Base-by-base conservation (phyloP, 2,113 vertebrate genomes). In the Oryzias curvinotus region DNA sequence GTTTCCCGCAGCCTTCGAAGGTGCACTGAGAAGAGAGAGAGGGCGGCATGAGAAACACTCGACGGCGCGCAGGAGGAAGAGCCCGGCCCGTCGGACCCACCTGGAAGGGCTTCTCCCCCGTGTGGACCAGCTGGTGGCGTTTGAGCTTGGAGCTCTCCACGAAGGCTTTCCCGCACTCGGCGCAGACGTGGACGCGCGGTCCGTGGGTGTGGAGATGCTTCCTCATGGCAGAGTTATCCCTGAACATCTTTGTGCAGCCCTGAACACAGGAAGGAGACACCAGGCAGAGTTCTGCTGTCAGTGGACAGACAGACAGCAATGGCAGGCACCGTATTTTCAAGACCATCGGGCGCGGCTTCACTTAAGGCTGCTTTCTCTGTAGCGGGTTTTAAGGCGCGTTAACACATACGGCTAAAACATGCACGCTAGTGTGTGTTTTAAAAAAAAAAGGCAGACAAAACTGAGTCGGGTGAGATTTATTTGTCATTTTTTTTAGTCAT, bases 201-300 rank as follows among this genome's bases (percentile, higher is more conserved):
- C 97, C 96, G 58, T 99, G 97, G 76, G 96, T 99, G 90, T 99
- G 97, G 78, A 99, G 94, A 64, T 99, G 97, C 85, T 99, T 99
- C 86, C 97, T 95, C 97, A 99, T 99, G 81, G 97, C 97, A 17
- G 97, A 99, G 91, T 99, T 99, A 90, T 99, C 97, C 95, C 97
- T 96, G 95, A 99, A 99, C 97, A 98, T 99, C 92, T 99, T 99
- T 74, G 95, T 98, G 91, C 97, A 99, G 88, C 97, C 97, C 97
- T 99, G 77, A 13, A 47, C 18, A 52, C 12, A 36, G 52, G 2
- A 65, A 14, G 3, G 18, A 23, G 45, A 52, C 23, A 14, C n/a
- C 57, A 58, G 5, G 48, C 18, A 7, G 4, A 4, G 48, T 68
- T 57, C 26, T 28, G 26, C 26, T 28, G 5, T 28, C 5, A 28